phyloP scores from a whole-genome alignment of 2,113 vertebrate species.

The Arvicanthis niloticus region DNA sequence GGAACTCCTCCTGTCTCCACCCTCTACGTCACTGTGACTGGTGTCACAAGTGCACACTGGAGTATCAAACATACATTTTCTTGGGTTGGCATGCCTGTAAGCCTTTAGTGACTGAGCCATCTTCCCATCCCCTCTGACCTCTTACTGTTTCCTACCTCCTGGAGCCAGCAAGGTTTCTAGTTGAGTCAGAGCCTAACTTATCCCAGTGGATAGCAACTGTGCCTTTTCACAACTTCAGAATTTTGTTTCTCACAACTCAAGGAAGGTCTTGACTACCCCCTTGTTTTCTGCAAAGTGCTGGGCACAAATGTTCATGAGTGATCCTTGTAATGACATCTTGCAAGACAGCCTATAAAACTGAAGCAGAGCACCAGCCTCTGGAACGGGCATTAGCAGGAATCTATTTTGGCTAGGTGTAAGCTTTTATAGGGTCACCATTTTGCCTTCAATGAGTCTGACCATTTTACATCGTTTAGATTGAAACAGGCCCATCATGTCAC shows the following conservation, averaged over 20 bases:
- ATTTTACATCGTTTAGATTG: constrained; percentile 70
- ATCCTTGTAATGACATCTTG: constrained; percentile 65
- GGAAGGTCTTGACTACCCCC: constrained; percentile 57
- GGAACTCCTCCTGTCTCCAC: background rate
- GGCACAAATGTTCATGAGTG: background rate
- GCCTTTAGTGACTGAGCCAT: background rate
- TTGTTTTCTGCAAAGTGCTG: constrained; percentile 45
- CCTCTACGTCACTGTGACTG: background rate
- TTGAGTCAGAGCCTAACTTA: background rate
- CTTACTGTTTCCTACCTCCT: background rate
- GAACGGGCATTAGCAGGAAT: constrained; percentile 77
- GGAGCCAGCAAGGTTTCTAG: background rate
- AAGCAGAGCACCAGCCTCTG: constrained; percentile 69
- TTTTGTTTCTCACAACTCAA: constrained; percentile 67
- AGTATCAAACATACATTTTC: no score
- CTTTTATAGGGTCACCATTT: constrained; percentile 62
- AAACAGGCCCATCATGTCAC: constrained; percentile 71
- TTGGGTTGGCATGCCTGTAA: background rate
- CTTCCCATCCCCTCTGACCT: background rate
- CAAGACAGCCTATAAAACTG: constrained; percentile 72
- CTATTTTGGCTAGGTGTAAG: constrained; percentile 71
- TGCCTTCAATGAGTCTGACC: constrained; percentile 65
- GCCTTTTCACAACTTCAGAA: constrained; percentile 29
- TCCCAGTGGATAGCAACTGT: background rate
- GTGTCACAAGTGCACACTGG: background rate